Conservation (phyloP, 1,140 invertebrate species). For the Eulimnadia texana region DNA sequence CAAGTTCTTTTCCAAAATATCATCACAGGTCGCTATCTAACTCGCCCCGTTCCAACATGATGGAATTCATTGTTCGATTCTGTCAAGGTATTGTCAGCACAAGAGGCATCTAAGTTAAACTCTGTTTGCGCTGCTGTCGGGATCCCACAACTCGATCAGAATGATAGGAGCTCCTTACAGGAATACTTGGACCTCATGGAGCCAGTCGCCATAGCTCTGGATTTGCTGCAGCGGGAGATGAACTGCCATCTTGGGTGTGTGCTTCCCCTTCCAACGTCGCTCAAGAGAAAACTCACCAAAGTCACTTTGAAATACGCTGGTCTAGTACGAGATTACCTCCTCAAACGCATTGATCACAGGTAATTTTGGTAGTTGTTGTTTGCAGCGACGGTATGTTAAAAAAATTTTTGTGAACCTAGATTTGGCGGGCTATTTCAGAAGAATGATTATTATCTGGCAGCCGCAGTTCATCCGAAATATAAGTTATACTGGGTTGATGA, state of each 20-base stretch:
- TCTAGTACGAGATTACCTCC: too few species aligned
- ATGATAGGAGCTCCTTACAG: not conserved
- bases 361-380: not conserved
- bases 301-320: too few species aligned
- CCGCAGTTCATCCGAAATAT: not conserved
- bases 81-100: too few species aligned
- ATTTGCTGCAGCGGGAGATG: not conserved
- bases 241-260: not conserved
- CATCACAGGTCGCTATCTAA: too few species aligned
- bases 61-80: too few species aligned
- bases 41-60: too few species aligned
- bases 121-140: too few species aligned
- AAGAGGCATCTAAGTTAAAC: too few species aligned
- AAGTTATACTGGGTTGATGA: not conserved
- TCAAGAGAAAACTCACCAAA: not conserved
- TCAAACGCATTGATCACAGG: not conserved
- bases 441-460: not conserved
- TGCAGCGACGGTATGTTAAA: not conserved
- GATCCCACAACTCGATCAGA: not conserved
- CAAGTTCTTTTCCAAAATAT: too few species aligned
- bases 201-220: not conserved
- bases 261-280: not conserved
- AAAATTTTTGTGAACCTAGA: not conserved
- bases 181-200: not conserved
- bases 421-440: not conserved